Evolutionary conservation across 2,797 vertebrate genomes (phyloP).

Genomic region (Pogonophryne albipinna): DNA sequence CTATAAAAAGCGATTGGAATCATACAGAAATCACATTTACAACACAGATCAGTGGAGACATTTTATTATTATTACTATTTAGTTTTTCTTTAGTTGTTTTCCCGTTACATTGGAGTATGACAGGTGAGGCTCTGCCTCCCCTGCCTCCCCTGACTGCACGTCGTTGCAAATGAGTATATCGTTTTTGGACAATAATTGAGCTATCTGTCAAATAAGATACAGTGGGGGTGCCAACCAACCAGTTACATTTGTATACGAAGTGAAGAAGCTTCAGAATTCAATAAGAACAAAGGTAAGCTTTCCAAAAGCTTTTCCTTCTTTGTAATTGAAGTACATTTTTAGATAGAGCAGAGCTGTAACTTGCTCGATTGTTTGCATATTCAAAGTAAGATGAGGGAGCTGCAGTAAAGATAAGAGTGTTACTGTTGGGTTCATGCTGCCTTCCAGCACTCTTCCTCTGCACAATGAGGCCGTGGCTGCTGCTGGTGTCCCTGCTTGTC

Average conservation of each 20-base stretch:
- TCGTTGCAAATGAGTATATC: too few relatives aligned
- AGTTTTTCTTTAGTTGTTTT: too few relatives aligned
- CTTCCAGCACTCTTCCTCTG: constrained; percentile 23
- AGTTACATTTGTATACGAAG: neutral
- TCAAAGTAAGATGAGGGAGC: constrained; percentile 54
- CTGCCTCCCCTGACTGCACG: too few relatives aligned
- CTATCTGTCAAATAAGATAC: too few relatives aligned
- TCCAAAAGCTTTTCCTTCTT: neutral
- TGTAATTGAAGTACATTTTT: neutral
- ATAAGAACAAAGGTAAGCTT: neutral
- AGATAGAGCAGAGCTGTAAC: constrained; percentile 19
- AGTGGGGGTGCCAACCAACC: too few relatives aligned
- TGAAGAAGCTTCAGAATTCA: neutral
- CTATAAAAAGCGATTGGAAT: too few relatives aligned
- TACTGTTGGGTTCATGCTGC: constrained; percentile 6
- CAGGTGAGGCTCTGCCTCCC: too few relatives aligned
- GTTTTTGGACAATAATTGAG: too few relatives aligned
- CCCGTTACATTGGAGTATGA: too few relatives aligned
- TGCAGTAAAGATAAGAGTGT: constrained; percentile 50
- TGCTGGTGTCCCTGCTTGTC: constrained; percentile 55
- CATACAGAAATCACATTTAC: too few relatives aligned
- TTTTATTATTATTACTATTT: too few relatives aligned
- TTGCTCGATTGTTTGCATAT: constrained; percentile 64
- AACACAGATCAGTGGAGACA: too few relatives aligned
- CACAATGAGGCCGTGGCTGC: constrained; percentile 66